These are phyloP conservation scores for Rotaria socialis DNA, from an alignment of 2,888 invertebrate genomes.

Conservation along the genomic window DNA sequence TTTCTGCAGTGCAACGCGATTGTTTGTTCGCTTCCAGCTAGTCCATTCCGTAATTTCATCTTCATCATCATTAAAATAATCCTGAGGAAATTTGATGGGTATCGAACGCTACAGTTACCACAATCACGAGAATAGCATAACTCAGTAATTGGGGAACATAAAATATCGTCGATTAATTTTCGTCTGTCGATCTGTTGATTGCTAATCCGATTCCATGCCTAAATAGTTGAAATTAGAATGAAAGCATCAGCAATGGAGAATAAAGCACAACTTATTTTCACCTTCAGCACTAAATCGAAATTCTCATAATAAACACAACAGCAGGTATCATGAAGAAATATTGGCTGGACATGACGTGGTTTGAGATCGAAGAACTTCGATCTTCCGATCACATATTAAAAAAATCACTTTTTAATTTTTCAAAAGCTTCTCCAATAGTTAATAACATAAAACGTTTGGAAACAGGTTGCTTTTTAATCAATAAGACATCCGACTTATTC, in stretches of 20 bases:
- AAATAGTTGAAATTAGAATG: neutral
- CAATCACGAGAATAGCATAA: neutral
- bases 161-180: neutral
- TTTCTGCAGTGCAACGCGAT: neutral
- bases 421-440: neutral
- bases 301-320: neutral
- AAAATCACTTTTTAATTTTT: neutral
- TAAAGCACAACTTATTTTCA: neutral
- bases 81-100: neutral
- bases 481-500: neutral
- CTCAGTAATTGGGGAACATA: neutral
- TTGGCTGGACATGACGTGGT: neutral
- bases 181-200: neutral
- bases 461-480: neutral
- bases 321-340: neutral
- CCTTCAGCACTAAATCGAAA: neutral
- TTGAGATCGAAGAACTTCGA: neutral
- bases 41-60: neutral
- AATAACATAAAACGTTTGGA: neutral
- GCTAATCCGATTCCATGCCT: neutral
- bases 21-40: neutral
- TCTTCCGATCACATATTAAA: neutral
- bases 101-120: neutral
- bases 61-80: neutral
- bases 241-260: neutral